Evolutionary conservation across 2,888 invertebrate species (phyloP).

Genomic region (Melanotus villosus): DNA sequence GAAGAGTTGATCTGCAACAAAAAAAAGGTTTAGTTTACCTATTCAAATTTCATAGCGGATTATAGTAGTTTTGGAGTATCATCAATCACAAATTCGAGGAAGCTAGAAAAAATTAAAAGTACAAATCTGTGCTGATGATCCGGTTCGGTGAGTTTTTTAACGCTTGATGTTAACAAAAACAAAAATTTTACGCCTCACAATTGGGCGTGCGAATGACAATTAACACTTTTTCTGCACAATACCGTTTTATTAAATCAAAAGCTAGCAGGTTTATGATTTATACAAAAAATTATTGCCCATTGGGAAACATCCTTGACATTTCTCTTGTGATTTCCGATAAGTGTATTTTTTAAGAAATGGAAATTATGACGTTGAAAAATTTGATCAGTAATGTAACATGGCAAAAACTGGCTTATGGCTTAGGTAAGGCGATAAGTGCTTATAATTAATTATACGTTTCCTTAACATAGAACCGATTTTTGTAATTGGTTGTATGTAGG

Average conservation of each 20-base stretch:
- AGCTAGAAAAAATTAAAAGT: not conserved
- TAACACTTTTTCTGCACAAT: not conserved
- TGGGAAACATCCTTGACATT: not conserved
- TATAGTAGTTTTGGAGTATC: not conserved
- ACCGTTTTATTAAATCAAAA: too few species aligned
- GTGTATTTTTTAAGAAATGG: not conserved
- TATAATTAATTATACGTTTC: too few species aligned
- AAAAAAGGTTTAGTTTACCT: constrained; percentile 22
- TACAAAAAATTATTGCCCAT: too few species aligned
- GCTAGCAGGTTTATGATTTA: too few species aligned
- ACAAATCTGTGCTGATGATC: not conserved
- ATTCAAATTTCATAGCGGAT: constrained; percentile 12
- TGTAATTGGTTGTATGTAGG: too few species aligned
- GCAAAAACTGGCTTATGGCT: too few species aligned
- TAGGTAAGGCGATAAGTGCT: too few species aligned
- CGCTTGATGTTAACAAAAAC: not conserved
- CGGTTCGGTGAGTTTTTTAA: not conserved
- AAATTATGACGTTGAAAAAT: not conserved
- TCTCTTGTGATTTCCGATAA: not conserved
- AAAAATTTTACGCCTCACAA: too few species aligned
- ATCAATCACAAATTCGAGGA: not conserved
- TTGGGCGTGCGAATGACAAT: too few species aligned
- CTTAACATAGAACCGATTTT: too few species aligned
- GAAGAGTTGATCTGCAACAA: constrained; percentile 42
- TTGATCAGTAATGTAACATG: too few species aligned